Percentiles rank a stretch among this genome's conserved stretches.
These are phyloP conservation scores for Diprion similis DNA, from an alignment of 1,140 invertebrate genomes.

Conservation along the genomic window DNA sequence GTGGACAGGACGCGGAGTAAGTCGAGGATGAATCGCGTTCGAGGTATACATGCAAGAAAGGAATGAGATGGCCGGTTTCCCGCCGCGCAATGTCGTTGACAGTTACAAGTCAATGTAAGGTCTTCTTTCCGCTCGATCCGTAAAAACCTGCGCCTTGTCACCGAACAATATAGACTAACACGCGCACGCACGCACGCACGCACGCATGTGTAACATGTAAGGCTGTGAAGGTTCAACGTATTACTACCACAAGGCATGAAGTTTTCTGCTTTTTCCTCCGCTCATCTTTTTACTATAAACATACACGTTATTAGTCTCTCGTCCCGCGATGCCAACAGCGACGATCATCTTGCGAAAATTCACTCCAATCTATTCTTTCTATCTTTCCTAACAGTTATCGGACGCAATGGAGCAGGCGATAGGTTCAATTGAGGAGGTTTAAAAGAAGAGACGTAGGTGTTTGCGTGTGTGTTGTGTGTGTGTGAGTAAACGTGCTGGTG, in stretches of 20 bases:
- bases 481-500: too few species aligned
- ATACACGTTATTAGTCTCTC: too few species aligned
- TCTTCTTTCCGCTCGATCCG: not conserved
- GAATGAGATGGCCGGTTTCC: slow-evolving; percentile 3
- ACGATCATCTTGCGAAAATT: too few species aligned
- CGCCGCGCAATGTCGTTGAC: slow-evolving; percentile 43
- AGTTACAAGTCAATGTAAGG: slow-evolving; percentile 58
- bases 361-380: too few species aligned
- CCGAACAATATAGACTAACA: not conserved
- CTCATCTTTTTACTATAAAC: too few species aligned
- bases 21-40: not conserved
- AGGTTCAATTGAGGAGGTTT: too few species aligned
- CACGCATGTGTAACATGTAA: not conserved
- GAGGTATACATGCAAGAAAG: not conserved
- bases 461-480: too few species aligned
- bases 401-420: too few species aligned
- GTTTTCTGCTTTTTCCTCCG: not conserved
- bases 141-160: not conserved
- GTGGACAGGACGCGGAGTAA: slow-evolving; percentile 36
- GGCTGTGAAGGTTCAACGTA: not conserved
- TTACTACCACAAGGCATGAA: not conserved
- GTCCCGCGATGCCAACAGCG: too few species aligned
- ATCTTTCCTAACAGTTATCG: too few species aligned
- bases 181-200: not conserved
- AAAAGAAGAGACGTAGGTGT: too few species aligned